Percentiles rank a stretch among this genome's conserved stretches.
These are phyloP conservation scores for Pygoscelis adeliae DNA, from an alignment of 2,113 vertebrate genomes.

Conservation along the genomic window DNA sequence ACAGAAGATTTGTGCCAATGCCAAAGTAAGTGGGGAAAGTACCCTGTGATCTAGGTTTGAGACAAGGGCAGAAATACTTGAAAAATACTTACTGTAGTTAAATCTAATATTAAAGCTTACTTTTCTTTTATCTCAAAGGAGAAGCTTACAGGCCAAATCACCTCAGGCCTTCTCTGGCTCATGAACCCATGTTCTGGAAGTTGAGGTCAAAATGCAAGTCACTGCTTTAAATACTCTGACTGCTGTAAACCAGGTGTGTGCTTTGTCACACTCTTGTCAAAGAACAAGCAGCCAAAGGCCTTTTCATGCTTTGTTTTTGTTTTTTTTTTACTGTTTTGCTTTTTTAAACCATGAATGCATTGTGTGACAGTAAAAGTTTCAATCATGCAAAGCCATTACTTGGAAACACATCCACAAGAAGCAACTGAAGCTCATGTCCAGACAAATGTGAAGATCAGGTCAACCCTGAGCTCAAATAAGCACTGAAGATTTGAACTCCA, in stretches of 20 bases:
- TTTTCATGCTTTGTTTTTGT: neutral
- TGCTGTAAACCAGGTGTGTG: neutral
- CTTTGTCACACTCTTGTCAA: neutral
- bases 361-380: neutral
- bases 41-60: neutral
- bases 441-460: neutral
- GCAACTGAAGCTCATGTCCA: neutral
- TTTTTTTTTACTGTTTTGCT: neutral
- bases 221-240: neutral
- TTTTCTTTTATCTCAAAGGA: neutral
- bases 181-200: neutral
- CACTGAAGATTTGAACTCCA: neutral
- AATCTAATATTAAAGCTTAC: neutral
- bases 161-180: neutral
- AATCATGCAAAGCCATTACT: neutral
- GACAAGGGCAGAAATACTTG: neutral
- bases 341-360: neutral
- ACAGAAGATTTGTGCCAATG: neutral
- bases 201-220: neutral
- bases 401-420: neutral
- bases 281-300: neutral
- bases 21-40: neutral
- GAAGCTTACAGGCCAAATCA: neutral
- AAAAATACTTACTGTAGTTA: neutral
- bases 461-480: neutral